Base-by-base conservation (phyloP, 2,888 invertebrate species). In the Stegophylla sp. region DNA sequence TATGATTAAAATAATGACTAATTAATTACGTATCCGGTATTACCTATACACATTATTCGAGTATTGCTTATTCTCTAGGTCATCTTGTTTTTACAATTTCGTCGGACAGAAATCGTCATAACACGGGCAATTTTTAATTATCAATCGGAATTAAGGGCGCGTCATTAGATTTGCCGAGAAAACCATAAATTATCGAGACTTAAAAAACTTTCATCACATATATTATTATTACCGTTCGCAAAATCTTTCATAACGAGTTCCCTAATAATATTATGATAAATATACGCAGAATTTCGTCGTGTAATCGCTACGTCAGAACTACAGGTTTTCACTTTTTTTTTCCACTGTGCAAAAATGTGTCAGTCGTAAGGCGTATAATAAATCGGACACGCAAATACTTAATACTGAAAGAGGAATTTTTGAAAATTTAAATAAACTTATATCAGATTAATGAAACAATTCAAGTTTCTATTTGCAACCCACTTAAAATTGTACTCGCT, bases 301-400 rank as follows among this genome's bases (percentile, higher is more conserved):
- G 48, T 63, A 63, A 75, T 63, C 28, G 23, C 10, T 51, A 51
- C 34, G 34, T 63, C 51, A 34, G 20, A 63, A 34, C 61, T 28
- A 20, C 34, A 15, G 3, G 63, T 75, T 75, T 75, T 75, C 74
- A 75, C 74, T 75, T 75, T 75, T 67, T 63, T 69, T 71, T 72
- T 26, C 43, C 73, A 26, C 23, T 26, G 41, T 23, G 10, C 17
- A 3, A 41, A 51, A 72, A 72, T 56, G 12, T 56, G 20, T 9
- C 17, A 10, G 41, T 20, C 41, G 10, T 71, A 10, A n/a, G 45
- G 45, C 28, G 73, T 45, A 34, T 74, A 48, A 74, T 48, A 34
- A 10, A 56, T 56, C 20, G 56, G 2, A 56, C 12, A 12, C 20
- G 20, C 20, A 20, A 23, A 56, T 56, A 56, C 20, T 3, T 12